Evolutionary conservation across 2,888 invertebrate species (phyloP).

Genomic region (Corythucha ciliata): DNA sequence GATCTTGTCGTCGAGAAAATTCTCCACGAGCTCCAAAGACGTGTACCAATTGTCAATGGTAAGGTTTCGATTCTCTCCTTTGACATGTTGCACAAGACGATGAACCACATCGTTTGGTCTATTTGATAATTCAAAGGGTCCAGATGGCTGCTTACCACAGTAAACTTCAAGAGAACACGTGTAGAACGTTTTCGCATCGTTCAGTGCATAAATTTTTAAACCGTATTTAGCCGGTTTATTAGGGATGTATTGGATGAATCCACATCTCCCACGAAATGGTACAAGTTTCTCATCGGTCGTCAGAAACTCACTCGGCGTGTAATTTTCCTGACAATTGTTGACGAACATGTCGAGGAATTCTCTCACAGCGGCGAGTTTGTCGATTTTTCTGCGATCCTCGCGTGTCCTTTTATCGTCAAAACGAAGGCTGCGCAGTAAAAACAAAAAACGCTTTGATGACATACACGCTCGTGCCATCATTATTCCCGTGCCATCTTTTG

Average conservation of each 20-base stretch:
- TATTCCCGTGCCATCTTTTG: too few species aligned
- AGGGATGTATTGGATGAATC: conserved; percentile 18
- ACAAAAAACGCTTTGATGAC: too few species aligned
- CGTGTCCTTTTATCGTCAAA: too few species aligned
- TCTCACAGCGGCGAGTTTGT: too few species aligned
- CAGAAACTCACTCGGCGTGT: conserved; percentile 8
- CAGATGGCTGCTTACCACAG: conserved; percentile 31
- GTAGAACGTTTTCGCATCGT: conserved; percentile 17
- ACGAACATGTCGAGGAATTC: too few species aligned
- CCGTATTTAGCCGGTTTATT: conserved; percentile 23
- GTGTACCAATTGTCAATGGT: conserved; percentile 31
- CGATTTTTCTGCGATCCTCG: too few species aligned
- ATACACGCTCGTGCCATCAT: too few species aligned
- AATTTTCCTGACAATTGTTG: too few species aligned
- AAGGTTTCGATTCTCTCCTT: conserved; percentile 27
- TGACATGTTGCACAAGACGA: conserved; percentile 21
- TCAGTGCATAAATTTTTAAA: conserved; percentile 16
- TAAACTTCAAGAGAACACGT: conserved; percentile 22
- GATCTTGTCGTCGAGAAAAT: conserved; percentile 29
- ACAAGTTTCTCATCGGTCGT: conserved; percentile 16
- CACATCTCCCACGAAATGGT: conserved; percentile 17
- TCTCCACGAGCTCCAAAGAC: too few species aligned
- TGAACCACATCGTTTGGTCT: conserved; percentile 19
- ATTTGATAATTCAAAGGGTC: conserved; percentile 28
- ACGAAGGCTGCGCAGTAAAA: too few species aligned